phyloP scores from a whole-genome alignment of 2,113 vertebrate genomes.

The Eublepharis macularius region DNA sequence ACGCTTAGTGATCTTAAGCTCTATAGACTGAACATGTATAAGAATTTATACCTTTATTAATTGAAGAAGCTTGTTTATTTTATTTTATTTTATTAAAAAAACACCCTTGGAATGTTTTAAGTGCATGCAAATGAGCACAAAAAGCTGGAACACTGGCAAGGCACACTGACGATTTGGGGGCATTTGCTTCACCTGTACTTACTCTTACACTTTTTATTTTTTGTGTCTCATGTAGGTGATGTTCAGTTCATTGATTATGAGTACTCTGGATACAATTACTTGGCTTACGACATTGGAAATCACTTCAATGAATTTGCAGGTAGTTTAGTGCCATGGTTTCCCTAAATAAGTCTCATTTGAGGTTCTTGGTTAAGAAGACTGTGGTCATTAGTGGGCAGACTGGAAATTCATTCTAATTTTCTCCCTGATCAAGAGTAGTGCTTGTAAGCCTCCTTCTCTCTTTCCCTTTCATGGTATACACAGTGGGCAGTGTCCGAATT shows the following conservation, averaged over 20 bases:
- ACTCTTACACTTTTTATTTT: conserved; percentile 72
- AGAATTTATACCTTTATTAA: background rate
- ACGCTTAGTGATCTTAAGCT: conserved; percentile 5
- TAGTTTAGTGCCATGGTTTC: conserved; percentile 42
- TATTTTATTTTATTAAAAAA: conserved; percentile 36
- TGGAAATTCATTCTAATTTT: too few species aligned
- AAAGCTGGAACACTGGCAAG: conserved; percentile 44
- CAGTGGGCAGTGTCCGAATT: too few species aligned
- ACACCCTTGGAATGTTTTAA: conserved; percentile 62
- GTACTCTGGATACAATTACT: conserved; percentile 98
- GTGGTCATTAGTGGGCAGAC: background rate
- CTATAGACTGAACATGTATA: background rate
- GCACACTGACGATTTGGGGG: conserved; percentile 55
- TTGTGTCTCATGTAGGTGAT: conserved; percentile 85
- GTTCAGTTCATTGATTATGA: conserved; percentile 99
- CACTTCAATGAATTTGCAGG: conserved; percentile 99
- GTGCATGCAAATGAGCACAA: conserved; percentile 54
- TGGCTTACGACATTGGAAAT: conserved; percentile 98
- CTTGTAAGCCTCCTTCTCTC: too few species aligned
- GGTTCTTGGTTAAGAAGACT: background rate
- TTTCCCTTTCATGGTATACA: too few species aligned
- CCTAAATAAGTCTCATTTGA: background rate
- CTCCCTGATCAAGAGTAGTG: too few species aligned
- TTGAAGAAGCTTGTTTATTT: conserved; percentile 5
- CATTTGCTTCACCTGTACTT: conserved; percentile 9